Conservation (phyloP, 2,888 invertebrate species). For the Myathropa florea region DNA sequence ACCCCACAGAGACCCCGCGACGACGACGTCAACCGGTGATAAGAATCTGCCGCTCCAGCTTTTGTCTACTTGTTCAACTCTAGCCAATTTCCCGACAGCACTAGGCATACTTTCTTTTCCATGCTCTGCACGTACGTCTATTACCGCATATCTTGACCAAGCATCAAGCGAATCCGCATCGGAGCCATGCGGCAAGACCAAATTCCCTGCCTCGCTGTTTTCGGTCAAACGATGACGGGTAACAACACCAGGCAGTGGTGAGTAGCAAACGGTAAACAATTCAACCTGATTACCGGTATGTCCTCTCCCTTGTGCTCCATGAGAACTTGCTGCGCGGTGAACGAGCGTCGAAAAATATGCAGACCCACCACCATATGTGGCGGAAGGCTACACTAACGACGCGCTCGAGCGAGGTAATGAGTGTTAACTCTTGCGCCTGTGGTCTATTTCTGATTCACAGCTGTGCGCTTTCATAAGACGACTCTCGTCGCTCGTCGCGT, state of each 20-base stretch:
- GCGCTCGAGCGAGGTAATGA: conserved; percentile 31
- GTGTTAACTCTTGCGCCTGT: conserved; percentile 49
- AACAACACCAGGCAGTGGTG: conserved; percentile 32
- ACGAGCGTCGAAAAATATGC: neutral
- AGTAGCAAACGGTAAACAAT: conserved; percentile 21
- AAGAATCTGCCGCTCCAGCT: conserved; percentile 54
- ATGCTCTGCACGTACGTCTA: conserved; percentile 58
- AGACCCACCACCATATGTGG: conserved; percentile 1
- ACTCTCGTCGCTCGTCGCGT: neutral
- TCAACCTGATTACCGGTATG: neutral
- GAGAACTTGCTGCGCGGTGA: neutral
- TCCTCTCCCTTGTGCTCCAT: neutral
- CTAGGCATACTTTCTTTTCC: conserved; percentile 34
- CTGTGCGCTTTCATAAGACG: conserved; percentile 50
- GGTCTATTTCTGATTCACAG: conserved; percentile 49
- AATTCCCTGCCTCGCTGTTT: conserved; percentile 31
- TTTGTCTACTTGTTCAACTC: conserved; percentile 50
- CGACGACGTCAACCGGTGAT: conserved; percentile 9
- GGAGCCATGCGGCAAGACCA: conserved; percentile 54
- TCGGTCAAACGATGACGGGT: conserved; percentile 61
- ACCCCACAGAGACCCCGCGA: conserved; percentile 7
- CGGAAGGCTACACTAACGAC: conserved; percentile 15
- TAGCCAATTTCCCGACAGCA: conserved; percentile 47
- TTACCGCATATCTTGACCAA: conserved; percentile 69
- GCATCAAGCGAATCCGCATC: conserved; percentile 51